A percentile compares a stretch with the other conserved stretches of the same genome.
Evolutionary conservation across 2,797 vertebrate genomes (phyloP).

Genomic region (Tympanoctomys barrerae): DNA sequence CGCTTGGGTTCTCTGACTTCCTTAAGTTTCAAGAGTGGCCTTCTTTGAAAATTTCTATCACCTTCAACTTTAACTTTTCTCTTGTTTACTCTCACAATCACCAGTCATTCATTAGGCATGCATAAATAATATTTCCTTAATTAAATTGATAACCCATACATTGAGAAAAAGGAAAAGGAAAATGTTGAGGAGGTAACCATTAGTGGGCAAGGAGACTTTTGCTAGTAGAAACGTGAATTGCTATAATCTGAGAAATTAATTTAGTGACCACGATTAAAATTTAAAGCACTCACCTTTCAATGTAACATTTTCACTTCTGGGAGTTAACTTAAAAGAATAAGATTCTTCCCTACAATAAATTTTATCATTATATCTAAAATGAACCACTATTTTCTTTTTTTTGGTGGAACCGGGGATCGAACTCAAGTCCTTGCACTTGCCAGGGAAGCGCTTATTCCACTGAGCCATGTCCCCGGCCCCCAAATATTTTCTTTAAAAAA

Average conservation of each 20-base stretch:
- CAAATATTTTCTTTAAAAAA: background rate
- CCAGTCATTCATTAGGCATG: background rate
- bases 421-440: too few species aligned
- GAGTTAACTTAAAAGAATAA: background rate
- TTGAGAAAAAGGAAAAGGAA: conserved; percentile 18
- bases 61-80: conserved; percentile 16
- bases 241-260: background rate
- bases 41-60: background rate
- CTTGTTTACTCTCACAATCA: conserved; percentile 23
- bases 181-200: background rate
- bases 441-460: too few species aligned
- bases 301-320: background rate
- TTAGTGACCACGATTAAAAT: background rate
- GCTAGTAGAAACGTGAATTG: background rate
- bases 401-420: background rate
- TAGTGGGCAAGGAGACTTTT: background rate
- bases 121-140: background rate
- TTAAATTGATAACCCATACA: background rate
- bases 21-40: background rate
- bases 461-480: too few species aligned
- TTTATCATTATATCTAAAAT: background rate
- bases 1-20: conserved; percentile 27
- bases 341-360: background rate
- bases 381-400: background rate
- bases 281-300: background rate